Conservation (phyloP, 2,797 vertebrate species). For the Artibeus jamaicensis region DNA sequence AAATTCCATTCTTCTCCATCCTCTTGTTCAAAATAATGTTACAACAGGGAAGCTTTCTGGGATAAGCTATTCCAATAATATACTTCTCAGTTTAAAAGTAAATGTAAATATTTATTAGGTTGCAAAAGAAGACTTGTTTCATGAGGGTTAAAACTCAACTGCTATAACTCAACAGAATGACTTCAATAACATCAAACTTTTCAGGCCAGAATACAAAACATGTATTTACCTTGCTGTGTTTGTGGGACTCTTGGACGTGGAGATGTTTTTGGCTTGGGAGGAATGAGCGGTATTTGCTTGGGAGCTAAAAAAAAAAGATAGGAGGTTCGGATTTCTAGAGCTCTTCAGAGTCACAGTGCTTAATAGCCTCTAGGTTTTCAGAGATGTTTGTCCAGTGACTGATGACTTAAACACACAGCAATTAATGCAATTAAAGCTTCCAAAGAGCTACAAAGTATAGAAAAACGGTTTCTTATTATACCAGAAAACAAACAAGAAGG, state of each 20-base stretch:
- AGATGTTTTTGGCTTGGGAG: conserved; percentile 73
- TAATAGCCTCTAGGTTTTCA: not conserved
- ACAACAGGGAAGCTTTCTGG: not conserved
- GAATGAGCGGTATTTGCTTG: conserved; percentile 69
- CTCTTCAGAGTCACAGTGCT: not conserved
- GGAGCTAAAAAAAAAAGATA: conserved; percentile 77
- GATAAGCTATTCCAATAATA: not conserved
- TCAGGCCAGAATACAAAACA: conserved; percentile 52
- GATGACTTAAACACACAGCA: not conserved
- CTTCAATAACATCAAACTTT: not conserved
- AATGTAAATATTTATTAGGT: not conserved
- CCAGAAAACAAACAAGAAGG: not conserved
- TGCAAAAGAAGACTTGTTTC: conserved; percentile 14
- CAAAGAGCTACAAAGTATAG: not conserved
- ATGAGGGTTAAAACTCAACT: not conserved
- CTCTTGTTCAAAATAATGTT: not conserved
- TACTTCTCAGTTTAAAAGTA: not conserved
- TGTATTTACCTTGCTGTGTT: conserved; percentile 77
- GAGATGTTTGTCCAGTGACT: not conserved
- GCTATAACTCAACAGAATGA: not conserved
- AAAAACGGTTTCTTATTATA: not conserved
- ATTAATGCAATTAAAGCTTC: not conserved
- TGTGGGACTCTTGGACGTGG: conserved; percentile 75
- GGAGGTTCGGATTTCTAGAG: conserved; percentile 14
- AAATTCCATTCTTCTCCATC: not conserved